A percentile compares a stretch with the other conserved stretches of the same genome.
These are phyloP conservation scores for Sicus ferrugineus DNA, from an alignment of 2,888 invertebrate genomes.

Conservation along the genomic window DNA sequence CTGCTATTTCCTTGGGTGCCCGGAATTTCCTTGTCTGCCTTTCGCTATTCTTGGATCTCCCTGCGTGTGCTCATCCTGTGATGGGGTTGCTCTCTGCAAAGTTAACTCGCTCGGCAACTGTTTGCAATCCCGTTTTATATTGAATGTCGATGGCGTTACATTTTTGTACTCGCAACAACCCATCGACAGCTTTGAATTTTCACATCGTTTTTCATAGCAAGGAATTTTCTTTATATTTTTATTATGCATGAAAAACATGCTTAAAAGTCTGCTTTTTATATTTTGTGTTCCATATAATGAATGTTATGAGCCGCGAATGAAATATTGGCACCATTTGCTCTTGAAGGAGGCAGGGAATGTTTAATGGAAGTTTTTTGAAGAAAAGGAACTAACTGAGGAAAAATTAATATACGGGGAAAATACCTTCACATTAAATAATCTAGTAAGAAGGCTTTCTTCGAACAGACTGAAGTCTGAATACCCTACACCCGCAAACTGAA, in stretches of 20 bases:
- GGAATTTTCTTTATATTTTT: slow-evolving; percentile 20
- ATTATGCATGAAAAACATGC: not conserved
- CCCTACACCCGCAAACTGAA: too few species aligned
- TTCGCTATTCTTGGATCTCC: too few species aligned
- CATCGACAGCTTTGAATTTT: slow-evolving; percentile 36
- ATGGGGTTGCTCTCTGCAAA: too few species aligned
- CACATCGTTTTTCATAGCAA: slow-evolving; percentile 33
- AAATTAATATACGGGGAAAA: too few species aligned
- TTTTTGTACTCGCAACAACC: slow-evolving; percentile 10
- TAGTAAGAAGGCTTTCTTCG: too few species aligned
- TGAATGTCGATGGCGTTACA: slow-evolving; percentile 16
- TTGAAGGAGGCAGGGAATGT: not conserved
- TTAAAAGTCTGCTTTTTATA: not conserved
- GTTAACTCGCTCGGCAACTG: not conserved
- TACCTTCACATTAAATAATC: too few species aligned
- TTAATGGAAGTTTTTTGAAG: not conserved
- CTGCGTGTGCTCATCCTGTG: too few species aligned
- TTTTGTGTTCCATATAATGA: slow-evolving; percentile 20
- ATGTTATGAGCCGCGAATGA: slow-evolving; percentile 31
- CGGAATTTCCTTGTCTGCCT: too few species aligned
- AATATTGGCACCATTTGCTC: not conserved
- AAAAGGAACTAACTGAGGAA: not conserved
- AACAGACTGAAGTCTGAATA: too few species aligned
- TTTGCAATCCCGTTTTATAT: not conserved
- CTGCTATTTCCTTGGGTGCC: too few species aligned